Evolutionary conservation across 2,888 invertebrate genomes (phyloP).

Genomic region (Cremastinae sp.): DNA sequence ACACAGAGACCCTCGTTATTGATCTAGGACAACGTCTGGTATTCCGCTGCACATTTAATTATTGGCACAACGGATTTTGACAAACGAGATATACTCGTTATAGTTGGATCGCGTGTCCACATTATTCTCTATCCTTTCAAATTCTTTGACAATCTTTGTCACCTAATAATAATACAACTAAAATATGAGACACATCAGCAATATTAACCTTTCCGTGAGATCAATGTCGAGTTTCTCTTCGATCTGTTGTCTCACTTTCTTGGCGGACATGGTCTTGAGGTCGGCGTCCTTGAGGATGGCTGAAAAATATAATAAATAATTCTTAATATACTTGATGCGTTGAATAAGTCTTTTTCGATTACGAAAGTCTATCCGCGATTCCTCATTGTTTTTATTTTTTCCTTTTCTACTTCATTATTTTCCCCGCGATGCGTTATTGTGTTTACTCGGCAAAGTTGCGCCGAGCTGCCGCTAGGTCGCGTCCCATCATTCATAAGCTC

Average conservation of each 20-base stretch:
- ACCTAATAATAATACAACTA: neutral
- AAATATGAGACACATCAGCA: neutral
- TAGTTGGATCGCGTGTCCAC: slow-evolving; percentile 1
- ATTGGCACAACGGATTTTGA: slow-evolving; percentile 55
- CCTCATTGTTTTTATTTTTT: neutral
- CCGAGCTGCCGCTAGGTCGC: slow-evolving; percentile 39
- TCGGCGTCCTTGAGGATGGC: slow-evolving; percentile 94
- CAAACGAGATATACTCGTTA: slow-evolving; percentile 17
- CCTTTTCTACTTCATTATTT: neutral
- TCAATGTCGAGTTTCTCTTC: slow-evolving; percentile 91
- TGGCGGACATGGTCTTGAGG: slow-evolving; percentile 91
- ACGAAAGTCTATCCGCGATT: no score
- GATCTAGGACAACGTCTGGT: slow-evolving; percentile 71
- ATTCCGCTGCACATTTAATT: slow-evolving; percentile 62
- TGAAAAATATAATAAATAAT: slow-evolving; percentile 76
- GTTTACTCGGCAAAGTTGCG: slow-evolving; percentile 1
- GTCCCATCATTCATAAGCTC: slow-evolving; percentile 39
- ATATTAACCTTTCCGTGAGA: slow-evolving; percentile 84
- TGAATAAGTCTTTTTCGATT: neutral
- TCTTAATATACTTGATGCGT: neutral
- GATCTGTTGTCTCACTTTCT: slow-evolving; percentile 92
- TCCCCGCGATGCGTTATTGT: neutral
- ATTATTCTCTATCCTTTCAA: neutral
- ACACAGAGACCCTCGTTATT: slow-evolving; percentile 77
- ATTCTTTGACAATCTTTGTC: neutral